Evolutionary conservation across 2,113 vertebrate genomes (phyloP).

Genomic region (Ptilorrhoa leucosticta): DNA sequence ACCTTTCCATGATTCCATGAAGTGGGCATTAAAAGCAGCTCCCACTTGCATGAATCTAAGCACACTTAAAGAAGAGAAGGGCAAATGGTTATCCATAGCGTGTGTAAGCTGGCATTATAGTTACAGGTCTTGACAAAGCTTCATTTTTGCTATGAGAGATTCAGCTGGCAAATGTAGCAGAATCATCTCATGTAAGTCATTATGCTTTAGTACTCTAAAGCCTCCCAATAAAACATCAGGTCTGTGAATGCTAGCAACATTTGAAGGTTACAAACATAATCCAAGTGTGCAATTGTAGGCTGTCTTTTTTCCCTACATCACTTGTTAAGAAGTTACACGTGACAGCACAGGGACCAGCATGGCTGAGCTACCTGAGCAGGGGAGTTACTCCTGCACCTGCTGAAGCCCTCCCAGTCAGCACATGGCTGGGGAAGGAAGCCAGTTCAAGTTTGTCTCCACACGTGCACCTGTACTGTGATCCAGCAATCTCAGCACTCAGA

Average conservation of each 20-base stretch:
- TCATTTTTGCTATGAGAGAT: not conserved
- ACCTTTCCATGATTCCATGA: not conserved
- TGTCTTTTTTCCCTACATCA: not conserved
- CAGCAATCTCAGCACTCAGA: not conserved
- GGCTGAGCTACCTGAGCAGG: not conserved
- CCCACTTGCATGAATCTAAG: not conserved
- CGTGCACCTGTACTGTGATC: not conserved
- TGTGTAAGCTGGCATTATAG: not conserved
- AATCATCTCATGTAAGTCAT: not conserved
- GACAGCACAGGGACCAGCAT: not conserved
- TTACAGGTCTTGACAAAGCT: not conserved
- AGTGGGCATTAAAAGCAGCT: not conserved
- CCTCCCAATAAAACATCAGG: not conserved
- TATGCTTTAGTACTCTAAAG: not conserved
- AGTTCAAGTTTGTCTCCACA: not conserved
- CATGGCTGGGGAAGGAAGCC: not conserved
- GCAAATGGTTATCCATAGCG: not conserved
- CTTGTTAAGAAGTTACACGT: not conserved
- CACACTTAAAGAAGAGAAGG: not conserved
- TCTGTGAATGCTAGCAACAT: not conserved
- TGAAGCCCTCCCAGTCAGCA: not conserved
- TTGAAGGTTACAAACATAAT: not conserved
- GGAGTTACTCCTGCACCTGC: fast-evolving
- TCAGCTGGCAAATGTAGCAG: not conserved
- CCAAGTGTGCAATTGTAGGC: fast-evolving